These are phyloP conservation scores for Hydropsyche tenuis DNA, from an alignment of 1,140 invertebrate species.

Conservation along the genomic window DNA sequence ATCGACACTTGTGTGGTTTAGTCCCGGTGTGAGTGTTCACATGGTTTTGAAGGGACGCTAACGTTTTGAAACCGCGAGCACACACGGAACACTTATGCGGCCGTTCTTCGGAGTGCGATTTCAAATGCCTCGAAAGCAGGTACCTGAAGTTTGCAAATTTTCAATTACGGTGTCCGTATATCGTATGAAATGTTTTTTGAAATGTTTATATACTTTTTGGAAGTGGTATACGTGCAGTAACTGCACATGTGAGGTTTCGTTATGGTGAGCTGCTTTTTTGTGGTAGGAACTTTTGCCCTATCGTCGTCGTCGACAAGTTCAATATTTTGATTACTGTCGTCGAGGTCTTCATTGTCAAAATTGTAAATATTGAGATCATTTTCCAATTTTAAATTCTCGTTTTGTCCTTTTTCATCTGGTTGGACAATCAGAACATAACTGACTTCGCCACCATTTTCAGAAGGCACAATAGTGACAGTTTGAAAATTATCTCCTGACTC, in stretches of 20 bases:
- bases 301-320: conserved; percentile 76
- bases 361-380: conserved; percentile 69
- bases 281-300: conserved; percentile 69
- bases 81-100: conserved; percentile 95
- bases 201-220: conserved; percentile 67
- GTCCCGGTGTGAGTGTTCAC: conserved; percentile 96
- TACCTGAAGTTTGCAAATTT: conserved; percentile 65
- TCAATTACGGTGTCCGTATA: background rate
- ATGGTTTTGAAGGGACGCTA: conserved; percentile 93
- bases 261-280: conserved; percentile 74
- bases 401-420: conserved; percentile 67
- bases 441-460: conserved; percentile 81
- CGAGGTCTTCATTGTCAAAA: conserved; percentile 67
- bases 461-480: conserved; percentile 86
- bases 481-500: conserved; percentile 72
- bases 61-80: conserved; percentile 93
- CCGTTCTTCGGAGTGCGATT: conserved; percentile 92
- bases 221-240: conserved; percentile 89
- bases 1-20: conserved; percentile 93
- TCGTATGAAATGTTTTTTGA: too few species aligned
- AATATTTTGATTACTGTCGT: conserved; percentile 57
- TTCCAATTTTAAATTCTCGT: conserved; percentile 64
- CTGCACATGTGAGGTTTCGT: conserved; percentile 82
- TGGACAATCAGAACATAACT: conserved; percentile 91
- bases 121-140: conserved; percentile 91